A percentile compares a stretch with the other conserved stretches of the same genome.
These are phyloP conservation scores for Xylota sylvarum DNA, from an alignment of 2,888 invertebrate species.

Conservation along the genomic window DNA sequence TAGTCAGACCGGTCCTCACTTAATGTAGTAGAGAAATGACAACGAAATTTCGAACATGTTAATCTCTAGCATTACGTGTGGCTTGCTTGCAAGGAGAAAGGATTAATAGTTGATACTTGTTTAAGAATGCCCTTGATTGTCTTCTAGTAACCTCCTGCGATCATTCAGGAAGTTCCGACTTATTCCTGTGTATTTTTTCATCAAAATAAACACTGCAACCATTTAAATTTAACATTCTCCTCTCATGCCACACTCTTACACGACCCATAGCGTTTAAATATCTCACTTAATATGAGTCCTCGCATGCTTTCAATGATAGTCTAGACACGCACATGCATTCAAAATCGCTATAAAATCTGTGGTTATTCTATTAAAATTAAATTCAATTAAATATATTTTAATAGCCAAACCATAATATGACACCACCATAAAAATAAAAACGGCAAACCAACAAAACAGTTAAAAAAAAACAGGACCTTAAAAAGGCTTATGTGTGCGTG, in stretches of 20 bases:
- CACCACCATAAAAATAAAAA: conserved; percentile 33
- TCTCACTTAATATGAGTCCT: neutral
- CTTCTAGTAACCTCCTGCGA: no score
- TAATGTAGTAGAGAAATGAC: no score
- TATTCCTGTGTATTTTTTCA: no score
- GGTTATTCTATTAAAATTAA: conserved; percentile 44
- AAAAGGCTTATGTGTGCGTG: neutral
- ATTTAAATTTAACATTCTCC: neutral
- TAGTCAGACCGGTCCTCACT: no score
- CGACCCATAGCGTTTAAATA: neutral
- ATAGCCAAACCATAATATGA: conserved; percentile 59
- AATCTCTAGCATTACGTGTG: no score
- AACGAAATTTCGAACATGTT: no score
- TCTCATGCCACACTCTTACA: neutral
- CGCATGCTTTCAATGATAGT: neutral
- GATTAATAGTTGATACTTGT: no score
- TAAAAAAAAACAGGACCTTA: conserved; percentile 3
- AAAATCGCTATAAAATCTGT: conserved; percentile 43
- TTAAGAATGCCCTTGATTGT: no score
- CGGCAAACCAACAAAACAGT: conserved; percentile 19
- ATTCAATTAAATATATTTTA: conserved; percentile 65
- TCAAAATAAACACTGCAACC: no score
- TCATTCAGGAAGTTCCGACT: no score
- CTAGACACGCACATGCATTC: conserved; percentile 36
- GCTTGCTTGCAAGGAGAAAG: no score